Evolutionary conservation across 2,888 invertebrate genomes (phyloP).

Genomic region (Aporophyla nigra): DNA sequence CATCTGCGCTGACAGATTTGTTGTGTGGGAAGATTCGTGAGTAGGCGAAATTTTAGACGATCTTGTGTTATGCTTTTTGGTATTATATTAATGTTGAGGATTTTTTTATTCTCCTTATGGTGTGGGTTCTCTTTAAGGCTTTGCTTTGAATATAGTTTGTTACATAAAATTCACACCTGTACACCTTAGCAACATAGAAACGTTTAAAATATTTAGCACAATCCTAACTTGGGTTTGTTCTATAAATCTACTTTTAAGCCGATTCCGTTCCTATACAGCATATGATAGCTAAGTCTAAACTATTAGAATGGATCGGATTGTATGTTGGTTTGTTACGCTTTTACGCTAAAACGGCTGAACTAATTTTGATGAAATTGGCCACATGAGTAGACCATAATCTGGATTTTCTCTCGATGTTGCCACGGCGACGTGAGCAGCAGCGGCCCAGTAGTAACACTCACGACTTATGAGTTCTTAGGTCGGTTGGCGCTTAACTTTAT

Average conservation of each 20-base stretch:
- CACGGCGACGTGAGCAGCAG: too few species aligned
- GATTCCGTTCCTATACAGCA: background rate
- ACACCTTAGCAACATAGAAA: background rate
- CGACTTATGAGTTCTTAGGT: too few species aligned
- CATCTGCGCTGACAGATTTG: constrained; percentile 86
- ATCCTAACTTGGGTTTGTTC: background rate
- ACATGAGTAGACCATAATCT: too few species aligned
- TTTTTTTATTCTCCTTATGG: constrained; percentile 46
- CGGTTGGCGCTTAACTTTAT: too few species aligned
- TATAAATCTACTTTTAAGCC: background rate
- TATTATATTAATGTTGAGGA: constrained; percentile 52
- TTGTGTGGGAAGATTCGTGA: constrained; percentile 79
- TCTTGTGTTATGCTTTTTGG: constrained; percentile 44
- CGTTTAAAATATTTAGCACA: background rate
- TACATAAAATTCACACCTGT: background rate
- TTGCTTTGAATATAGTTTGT: background rate
- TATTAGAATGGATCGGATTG: too few species aligned
- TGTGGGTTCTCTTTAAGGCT: constrained; percentile 10
- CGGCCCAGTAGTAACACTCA: too few species aligned
- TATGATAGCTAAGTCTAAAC: background rate
- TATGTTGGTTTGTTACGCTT: too few species aligned
- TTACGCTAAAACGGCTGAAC: too few species aligned
- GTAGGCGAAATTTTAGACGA: constrained; percentile 65
- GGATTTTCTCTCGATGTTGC: too few species aligned
- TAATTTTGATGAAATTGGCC: too few species aligned